Conservation (phyloP, 2,113 vertebrate species). For the Mohoua ochrocephala region DNA sequence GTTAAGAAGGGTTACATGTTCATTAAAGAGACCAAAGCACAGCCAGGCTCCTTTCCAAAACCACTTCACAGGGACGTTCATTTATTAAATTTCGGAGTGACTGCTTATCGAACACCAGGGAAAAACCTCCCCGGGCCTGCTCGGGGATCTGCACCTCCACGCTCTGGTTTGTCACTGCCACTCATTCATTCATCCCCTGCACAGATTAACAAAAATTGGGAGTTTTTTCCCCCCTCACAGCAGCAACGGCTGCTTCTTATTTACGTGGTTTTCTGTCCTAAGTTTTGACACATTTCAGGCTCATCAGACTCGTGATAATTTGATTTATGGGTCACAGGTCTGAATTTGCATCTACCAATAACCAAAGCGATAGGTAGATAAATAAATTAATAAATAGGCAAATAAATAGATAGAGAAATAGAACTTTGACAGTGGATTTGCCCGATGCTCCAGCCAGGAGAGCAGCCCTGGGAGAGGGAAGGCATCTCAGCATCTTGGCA, state of each 20-base stretch:
- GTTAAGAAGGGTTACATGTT: not conserved
- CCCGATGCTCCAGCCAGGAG: not conserved
- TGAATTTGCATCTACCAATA: not conserved
- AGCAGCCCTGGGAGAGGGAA: not conserved
- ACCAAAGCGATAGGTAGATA: rapidly evolving
- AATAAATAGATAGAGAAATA: not conserved
- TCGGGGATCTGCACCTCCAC: not conserved
- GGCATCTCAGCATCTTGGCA: not conserved
- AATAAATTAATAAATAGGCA: not conserved
- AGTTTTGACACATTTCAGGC: not conserved
- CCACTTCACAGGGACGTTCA: constrained; percentile 2
- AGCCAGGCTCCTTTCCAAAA: constrained; percentile 25
- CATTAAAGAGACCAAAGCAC: not conserved
- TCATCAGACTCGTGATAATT: too few relatives aligned
- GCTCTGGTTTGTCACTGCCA: not conserved
- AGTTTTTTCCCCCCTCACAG: not conserved
- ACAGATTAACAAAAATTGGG: not conserved
- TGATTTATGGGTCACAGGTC: not conserved
- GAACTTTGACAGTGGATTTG: not conserved
- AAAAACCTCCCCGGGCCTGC: rapidly evolving
- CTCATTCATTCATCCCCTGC: not conserved
- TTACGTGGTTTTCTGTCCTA: not conserved
- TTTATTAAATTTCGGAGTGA: not conserved
- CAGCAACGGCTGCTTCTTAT: not conserved
- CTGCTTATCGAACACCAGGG: not conserved